Evolutionary conservation across 2,797 vertebrate species (phyloP).

Genomic region (Labeo calbasu): DNA sequence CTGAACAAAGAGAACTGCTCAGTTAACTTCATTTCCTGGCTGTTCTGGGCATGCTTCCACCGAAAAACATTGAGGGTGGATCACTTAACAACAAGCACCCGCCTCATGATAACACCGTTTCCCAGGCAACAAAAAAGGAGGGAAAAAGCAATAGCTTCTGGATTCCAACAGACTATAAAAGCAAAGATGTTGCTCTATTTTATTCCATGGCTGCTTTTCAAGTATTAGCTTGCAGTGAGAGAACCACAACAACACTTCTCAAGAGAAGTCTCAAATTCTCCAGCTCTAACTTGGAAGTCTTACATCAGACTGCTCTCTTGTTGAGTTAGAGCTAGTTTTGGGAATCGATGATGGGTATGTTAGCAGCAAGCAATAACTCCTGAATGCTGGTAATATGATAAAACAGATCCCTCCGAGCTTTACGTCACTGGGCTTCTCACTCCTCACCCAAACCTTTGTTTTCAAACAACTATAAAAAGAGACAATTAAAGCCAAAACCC

Average conservation of each 20-base stretch:
- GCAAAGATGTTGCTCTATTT: conserved; percentile 38
- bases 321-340: not conserved
- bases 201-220: conserved; percentile 37
- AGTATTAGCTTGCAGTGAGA: conserved; percentile 32
- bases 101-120: conserved; percentile 58
- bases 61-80: conserved; percentile 40
- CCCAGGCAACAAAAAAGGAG: conserved; percentile 61
- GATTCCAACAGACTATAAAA: conserved; percentile 48
- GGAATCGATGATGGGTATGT: conserved; percentile 1
- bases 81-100: conserved; percentile 55
- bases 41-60: conserved; percentile 47
- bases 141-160: conserved; percentile 52
- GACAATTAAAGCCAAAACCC: not conserved
- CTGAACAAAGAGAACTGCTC: conserved; percentile 42
- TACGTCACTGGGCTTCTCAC: not conserved
- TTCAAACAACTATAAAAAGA: not conserved
- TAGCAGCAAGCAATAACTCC: conserved; percentile 8
- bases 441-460: conserved; percentile 9
- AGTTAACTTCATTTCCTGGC: conserved; percentile 55
- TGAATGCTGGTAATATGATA: conserved; percentile 10
- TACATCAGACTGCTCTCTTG: conserved; percentile 33
- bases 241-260: conserved; percentile 21
- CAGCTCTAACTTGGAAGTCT: conserved; percentile 23
- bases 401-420: not conserved
- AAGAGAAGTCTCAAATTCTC: conserved; percentile 19